A percentile compares a stretch with the other conserved stretches of the same genome.
These are phyloP conservation scores for Drosophila lutescens DNA, from an alignment of 2,888 invertebrate species.

Conservation along the genomic window DNA sequence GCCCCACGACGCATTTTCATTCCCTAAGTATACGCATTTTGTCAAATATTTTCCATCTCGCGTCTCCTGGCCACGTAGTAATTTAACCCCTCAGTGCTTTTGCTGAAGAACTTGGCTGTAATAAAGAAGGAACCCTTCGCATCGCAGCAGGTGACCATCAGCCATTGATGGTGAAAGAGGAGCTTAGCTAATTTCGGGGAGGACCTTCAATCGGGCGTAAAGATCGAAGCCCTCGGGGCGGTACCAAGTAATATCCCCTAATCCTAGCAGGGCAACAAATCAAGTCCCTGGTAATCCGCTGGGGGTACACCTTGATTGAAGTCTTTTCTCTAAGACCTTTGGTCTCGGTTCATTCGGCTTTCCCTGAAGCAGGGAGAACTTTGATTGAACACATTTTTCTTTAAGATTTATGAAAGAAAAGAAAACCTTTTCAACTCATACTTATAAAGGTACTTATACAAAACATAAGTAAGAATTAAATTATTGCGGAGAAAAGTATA, in stretches of 20 bases:
- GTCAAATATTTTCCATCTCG: conserved; percentile 68
- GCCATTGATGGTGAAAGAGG: conserved; percentile 19
- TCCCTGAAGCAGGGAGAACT: not conserved
- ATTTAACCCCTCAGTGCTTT: conserved; percentile 65
- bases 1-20: conserved; percentile 43
- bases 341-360: not conserved
- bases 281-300: conserved; percentile 18
- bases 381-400: conserved; percentile 2
- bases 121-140: conserved; percentile 34
- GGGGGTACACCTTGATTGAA: conserved; percentile 20
- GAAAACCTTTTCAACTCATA: not conserved
- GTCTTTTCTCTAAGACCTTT: conserved; percentile 14
- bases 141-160: conserved; percentile 37
- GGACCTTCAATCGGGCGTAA: conserved; percentile 49
- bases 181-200: conserved; percentile 30
- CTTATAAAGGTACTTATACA: too few relatives aligned
- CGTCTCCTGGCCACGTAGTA: conserved; percentile 50
- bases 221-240: conserved; percentile 3
- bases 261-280: conserved; percentile 24
- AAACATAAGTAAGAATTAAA: too few relatives aligned
- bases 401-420: not conserved
- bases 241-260: conserved; percentile 21
- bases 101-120: conserved; percentile 43
- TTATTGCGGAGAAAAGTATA: too few relatives aligned
- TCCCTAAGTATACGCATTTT: conserved; percentile 55